Evolutionary conservation across 2,888 invertebrate species (phyloP), one percentile per base, ranked within the genome.

Genomic region (Kuschelorhynchus macadamiae): DNA sequence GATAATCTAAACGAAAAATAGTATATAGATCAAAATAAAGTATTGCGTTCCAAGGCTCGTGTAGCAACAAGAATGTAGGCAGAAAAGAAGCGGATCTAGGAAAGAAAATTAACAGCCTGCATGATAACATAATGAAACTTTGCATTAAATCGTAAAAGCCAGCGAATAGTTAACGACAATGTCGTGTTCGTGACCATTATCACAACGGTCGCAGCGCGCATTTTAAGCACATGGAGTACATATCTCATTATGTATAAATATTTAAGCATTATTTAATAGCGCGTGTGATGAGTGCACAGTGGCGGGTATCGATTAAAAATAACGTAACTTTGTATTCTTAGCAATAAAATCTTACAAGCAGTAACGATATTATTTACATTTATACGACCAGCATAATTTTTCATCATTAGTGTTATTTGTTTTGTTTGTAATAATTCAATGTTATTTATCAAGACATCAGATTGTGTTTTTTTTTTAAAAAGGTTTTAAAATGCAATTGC

Each of bases 121-220:
- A 21, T 53, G 47, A 63, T 44, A 55, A 52, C 47, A 12, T 55
- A 63, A 63, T 63, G 63, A 55, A 63, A 47, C 55, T 53, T 63
- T 55, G 55, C 55, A 55, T 63, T 63, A 63, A 55, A 63, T 63
- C 53, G 55, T 63, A 55, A 50, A 50, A 50, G 41, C 55, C 46
- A 53, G 33, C 55, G 55, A 63, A 63, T 63, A 55, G 36, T 39
- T 65, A 65, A 65, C 59, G 65, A 65, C 65, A 65, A 50, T 57
- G 64, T 65, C 65, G 65, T 65, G 59, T 50, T 65, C 57, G 65
- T 65, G 65, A 65, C 59, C 65, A 65, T 57, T 57, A 65, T 59
- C 65, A 50, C 65, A 59, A 57, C 65, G 59, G 59, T 65, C 65
- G 39, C 50, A 59, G 33, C 44, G 57, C 50, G 33, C 52, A 52